Base-by-base conservation (phyloP, 2,888 invertebrate genomes). In the Lathronympha strigana region DNA sequence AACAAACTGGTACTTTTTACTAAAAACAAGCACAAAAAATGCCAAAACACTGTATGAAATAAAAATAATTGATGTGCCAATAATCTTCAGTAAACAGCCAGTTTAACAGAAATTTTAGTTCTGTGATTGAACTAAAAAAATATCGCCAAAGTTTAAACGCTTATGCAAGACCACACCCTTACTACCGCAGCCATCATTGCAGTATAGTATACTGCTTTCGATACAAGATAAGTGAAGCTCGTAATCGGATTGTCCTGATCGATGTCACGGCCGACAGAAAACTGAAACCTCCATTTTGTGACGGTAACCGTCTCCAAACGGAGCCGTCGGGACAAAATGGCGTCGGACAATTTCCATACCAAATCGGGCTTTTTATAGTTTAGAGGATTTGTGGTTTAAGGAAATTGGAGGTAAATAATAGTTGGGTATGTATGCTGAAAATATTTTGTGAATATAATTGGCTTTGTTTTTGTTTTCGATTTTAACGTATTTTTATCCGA, bases 151-250 rank as follows among this genome's bases (percentile, higher is more conserved):
- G 4, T 6, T 1, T n/a, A 33, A 50, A 13, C 63, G 51, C 61
- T 61, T 11, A 11, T 11, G 13, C 21, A 49, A 21, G 11, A 50
- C 28, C 55, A 15, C 21, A 23, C 2, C 63, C 31, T 63, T 57
- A 57, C 23, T 0, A 13, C 9, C 3, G 25, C 21, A 17, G 25
- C 49, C 49, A 71, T 70, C 51, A 71, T 70, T 69, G 67, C 69
- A 69, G 69, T 45, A 54, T 68, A 33, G 63, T 51, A 51, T 62
- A 62, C 54, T 47, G 50, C 51, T 28, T 68, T 53, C 67, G 66
- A 69, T 69, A 69, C 68, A 66, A 69, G 69, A 70, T 69, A 66
- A 66, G 68, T 51, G 36, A 45, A 63, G 55, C 67, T 62, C 43
- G 40, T 54, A 68, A 68, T 67, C 63, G 63, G 66, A 50, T 68